phyloP scores from a whole-genome alignment of 2,113 vertebrate species.

The Falcunculus frontatus region DNA sequence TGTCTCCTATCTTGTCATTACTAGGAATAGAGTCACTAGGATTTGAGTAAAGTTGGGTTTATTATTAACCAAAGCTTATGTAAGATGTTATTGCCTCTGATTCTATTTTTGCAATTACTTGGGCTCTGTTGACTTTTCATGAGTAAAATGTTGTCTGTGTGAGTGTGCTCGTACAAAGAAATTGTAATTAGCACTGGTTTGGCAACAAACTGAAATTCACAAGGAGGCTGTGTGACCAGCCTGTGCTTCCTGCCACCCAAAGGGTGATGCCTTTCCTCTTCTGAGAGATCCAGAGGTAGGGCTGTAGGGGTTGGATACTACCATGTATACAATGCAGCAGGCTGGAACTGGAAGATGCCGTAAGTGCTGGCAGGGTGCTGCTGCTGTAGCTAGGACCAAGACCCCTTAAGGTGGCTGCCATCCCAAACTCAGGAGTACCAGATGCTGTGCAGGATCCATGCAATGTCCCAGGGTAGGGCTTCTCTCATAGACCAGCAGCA shows the following conservation, averaged over 20 bases:
- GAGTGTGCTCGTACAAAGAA: neutral
- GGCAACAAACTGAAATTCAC: neutral
- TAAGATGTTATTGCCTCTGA: conserved; percentile 7
- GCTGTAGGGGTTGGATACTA: neutral
- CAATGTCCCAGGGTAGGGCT: neutral
- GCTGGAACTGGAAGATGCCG: neutral
- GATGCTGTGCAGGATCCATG: neutral
- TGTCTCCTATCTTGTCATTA: neutral
- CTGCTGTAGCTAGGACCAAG: neutral
- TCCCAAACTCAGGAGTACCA: neutral
- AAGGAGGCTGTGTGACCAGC: neutral
- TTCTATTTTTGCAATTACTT: conserved; percentile 38
- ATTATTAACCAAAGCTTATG: conserved; percentile 45
- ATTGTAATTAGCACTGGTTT: neutral
- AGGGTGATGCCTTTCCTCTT: neutral
- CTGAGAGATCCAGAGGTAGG: neutral
- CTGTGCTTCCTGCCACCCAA: neutral
- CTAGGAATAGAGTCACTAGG: neutral
- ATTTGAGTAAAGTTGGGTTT: conserved; percentile 41
- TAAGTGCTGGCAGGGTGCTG: neutral
- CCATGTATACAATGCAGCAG: rapidly evolving
- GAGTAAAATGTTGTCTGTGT: neutral
- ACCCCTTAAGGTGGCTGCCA: too few species aligned
- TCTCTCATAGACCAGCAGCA: neutral
- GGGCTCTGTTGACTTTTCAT: neutral